Evolutionary conservation across 2,113 vertebrate species (phyloP).

Genomic region (Heterotis niloticus): DNA sequence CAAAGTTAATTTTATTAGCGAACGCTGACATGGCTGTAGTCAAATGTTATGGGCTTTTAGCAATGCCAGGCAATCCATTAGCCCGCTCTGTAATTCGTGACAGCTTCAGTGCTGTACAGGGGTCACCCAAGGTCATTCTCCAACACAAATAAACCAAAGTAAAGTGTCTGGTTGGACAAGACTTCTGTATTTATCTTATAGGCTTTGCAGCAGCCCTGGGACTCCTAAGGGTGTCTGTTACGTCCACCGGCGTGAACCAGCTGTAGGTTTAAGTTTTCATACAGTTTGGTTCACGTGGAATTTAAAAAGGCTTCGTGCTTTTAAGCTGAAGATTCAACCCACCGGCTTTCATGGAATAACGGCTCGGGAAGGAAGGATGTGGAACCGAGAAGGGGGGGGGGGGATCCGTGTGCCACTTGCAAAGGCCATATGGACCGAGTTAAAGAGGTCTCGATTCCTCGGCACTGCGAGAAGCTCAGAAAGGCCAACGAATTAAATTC

Average conservation of each 20-base stretch:
- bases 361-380: neutral
- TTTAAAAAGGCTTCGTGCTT: neutral
- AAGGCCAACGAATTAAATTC: slow-evolving; percentile 46
- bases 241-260: neutral
- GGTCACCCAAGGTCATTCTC: neutral
- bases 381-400: neutral
- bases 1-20: slow-evolving; percentile 11
- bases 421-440: slow-evolving; percentile 17
- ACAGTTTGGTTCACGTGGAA: neutral
- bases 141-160: neutral
- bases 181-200: neutral
- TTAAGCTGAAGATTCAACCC: neutral
- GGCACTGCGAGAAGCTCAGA: slow-evolving; percentile 44
- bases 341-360: neutral
- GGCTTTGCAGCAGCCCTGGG: neutral
- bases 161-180: neutral
- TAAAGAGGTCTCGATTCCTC: slow-evolving; percentile 7
- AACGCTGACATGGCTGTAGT: slow-evolving; percentile 30
- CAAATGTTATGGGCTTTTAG: slow-evolving; percentile 5
- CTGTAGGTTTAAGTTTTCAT: neutral
- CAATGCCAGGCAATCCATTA: neutral
- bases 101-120: neutral
- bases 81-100: neutral
- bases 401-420: no score
- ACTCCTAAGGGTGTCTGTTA: neutral